phyloP scores from a whole-genome alignment of 2,113 vertebrate species.

The Strigops habroptila region DNA sequence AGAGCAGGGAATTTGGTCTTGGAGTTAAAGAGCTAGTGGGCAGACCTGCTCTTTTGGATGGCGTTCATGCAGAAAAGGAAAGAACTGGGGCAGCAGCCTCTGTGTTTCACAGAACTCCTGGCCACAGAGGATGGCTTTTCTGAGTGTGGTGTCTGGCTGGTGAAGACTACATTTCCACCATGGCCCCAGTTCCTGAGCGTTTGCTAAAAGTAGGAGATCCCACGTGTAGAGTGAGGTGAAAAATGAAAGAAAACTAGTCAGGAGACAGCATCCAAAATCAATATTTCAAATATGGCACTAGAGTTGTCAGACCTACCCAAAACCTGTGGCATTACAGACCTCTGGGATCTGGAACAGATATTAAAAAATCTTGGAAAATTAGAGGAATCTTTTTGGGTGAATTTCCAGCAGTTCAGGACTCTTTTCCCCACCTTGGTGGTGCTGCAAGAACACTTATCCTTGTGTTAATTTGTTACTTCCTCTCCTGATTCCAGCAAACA shows the following conservation, averaged over 20 bases:
- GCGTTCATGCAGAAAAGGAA: neutral
- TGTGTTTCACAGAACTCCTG: neutral
- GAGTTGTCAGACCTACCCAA: neutral
- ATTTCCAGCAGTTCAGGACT: slow-evolving; percentile 2
- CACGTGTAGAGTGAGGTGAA: neutral
- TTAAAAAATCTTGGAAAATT: neutral
- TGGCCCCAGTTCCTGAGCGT: neutral
- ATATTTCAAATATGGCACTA: neutral
- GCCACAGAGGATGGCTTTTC: neutral
- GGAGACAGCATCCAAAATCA: neutral
- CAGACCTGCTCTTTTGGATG: neutral
- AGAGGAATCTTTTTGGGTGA: neutral
- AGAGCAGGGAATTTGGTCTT: neutral
- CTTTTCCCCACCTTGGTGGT: neutral
- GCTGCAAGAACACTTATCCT: slow-evolving; percentile 7
- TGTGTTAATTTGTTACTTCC: slow-evolving; percentile 58
- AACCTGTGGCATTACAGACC: neutral
- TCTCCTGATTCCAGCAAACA: slow-evolving; percentile 28
- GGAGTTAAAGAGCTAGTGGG: neutral
- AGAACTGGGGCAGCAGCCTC: neutral
- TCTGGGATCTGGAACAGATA: slow-evolving; percentile 1
- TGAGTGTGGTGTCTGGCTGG: accelerated
- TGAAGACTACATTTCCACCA: neutral
- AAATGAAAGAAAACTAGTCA: neutral
- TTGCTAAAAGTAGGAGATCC: neutral